Evolutionary conservation across 2,797 vertebrate species (phyloP), one percentile per base, ranked within the genome.

Genomic region (Telmatherina bonti): DNA sequence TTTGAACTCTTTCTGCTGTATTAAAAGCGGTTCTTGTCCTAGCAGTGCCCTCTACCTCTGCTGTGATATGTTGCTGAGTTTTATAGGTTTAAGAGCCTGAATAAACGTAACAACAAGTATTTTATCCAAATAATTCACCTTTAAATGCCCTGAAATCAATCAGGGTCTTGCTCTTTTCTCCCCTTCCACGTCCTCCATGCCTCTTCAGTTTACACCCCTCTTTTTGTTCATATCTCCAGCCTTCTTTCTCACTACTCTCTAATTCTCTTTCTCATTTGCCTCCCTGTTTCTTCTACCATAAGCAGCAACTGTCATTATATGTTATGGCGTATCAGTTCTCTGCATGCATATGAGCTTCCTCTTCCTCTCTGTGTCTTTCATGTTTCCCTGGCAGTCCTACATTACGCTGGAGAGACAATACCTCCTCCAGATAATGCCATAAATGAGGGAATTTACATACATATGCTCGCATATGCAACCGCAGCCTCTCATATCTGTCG

Each of bases 381-480:
- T 91, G 90, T 85, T 87, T 88, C 83, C 79, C 84, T 88, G 85
- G 86, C 87, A 91, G 86, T 86, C 81, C 83, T 91, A 89, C 90
- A 93, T 94, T 94, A 93, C 79, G 68, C 84, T 83, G 82, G 87
- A 92, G 91, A 94, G 94, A 94, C 93, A 95, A 91, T 92, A 91
- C 90, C 93, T 93, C 92, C 93, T 94, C 92, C 93, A 94, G 92
- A 94, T 94, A 94, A 95, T 94, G 92, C 93, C 80, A 88, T 94
- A 94, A 95, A 94, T 94, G 93, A 93, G 91, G 86, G 90, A 92
- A 94, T 94, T 94, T 94, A 94, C 94, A 94, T 94, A 94, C 91
- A 92, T 87, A 86, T 88, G 84, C 86, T 85, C 89, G 71, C 87
- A 89, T 88, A 83, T 80, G 86, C 87, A 85, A 77, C 84, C 49